These are phyloP conservation scores for Lottia scabra DNA, from an alignment of 2,888 invertebrate species.

Conservation along the genomic window DNA sequence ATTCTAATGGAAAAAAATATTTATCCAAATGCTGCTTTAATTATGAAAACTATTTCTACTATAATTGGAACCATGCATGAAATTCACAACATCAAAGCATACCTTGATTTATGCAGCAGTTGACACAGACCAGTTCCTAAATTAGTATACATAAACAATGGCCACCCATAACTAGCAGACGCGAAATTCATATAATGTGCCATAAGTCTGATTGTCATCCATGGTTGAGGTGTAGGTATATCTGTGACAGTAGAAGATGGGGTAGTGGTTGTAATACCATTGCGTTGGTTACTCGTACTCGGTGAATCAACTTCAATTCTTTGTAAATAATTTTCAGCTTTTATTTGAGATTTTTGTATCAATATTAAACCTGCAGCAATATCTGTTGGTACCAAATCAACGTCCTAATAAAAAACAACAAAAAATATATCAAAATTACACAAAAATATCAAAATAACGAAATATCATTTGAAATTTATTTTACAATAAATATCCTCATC, in stretches of 20 bases:
- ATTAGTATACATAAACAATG: constrained; percentile 83
- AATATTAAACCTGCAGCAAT: constrained; percentile 88
- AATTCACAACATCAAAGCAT: background rate
- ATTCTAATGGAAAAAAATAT: too few species aligned
- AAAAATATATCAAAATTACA: too few species aligned
- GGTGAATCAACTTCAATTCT: constrained; percentile 20
- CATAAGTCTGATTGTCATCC: constrained; percentile 86
- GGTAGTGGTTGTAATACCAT: too few species aligned
- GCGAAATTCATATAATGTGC: constrained; percentile 84
- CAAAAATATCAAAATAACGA: too few species aligned
- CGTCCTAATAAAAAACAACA: constrained; percentile 74
- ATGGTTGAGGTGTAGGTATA: constrained; percentile 64
- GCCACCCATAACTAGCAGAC: constrained; percentile 89
- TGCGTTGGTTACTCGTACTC: background rate
- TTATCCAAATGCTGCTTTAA: too few species aligned
- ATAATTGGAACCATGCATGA: too few species aligned
- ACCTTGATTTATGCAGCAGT: constrained; percentile 70
- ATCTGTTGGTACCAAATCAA: constrained; percentile 89
- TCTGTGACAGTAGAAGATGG: background rate
- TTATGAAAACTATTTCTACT: too few species aligned
- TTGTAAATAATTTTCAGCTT: constrained; percentile 21
- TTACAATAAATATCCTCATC: background rate
- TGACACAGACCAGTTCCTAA: constrained; percentile 82
- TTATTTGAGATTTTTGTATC: constrained; percentile 71
- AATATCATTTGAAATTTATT: background rate